These are phyloP conservation scores for Calliopsis andreniformis DNA, from an alignment of 1,140 invertebrate species.

Conservation along the genomic window DNA sequence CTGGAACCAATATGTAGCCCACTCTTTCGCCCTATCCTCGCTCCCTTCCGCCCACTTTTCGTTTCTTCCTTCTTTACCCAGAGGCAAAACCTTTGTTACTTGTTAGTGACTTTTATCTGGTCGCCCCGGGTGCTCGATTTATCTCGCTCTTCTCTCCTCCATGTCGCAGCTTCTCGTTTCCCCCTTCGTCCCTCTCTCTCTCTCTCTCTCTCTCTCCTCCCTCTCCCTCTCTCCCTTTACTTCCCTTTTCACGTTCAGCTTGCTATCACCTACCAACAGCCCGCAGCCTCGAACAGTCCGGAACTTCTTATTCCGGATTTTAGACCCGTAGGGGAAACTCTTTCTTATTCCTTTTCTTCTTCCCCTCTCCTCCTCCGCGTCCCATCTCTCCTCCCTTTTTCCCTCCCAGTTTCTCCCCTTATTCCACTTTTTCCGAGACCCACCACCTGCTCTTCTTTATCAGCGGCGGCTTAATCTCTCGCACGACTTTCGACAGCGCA, in stretches of 20 bases:
- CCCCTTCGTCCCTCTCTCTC: conserved; percentile 15
- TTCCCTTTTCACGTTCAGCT: conserved; percentile 30
- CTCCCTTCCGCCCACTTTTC: conserved; percentile 12
- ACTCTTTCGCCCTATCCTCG: conserved; percentile 4
- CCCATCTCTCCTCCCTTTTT: conserved; percentile 15
- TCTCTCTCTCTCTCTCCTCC: conserved; percentile 5
- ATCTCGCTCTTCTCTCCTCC: conserved; percentile 52
- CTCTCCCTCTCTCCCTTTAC: conserved; percentile 22
- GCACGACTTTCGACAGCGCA: conserved; percentile 52
- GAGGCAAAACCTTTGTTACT: conserved; percentile 70
- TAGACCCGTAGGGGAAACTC: conserved; percentile 59
- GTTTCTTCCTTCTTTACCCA: conserved; percentile 39
- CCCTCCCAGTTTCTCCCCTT: conserved; percentile 13
- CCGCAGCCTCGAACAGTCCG: conserved; percentile 65
- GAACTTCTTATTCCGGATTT: conserved; percentile 72
- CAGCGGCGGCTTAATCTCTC: conserved; percentile 64
- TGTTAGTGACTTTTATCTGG: conserved; percentile 73
- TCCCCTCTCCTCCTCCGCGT: neutral
- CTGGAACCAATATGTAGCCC: conserved; percentile 67
- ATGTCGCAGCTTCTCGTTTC: neutral
- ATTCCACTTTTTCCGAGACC: conserved; percentile 11
- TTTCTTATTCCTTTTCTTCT: conserved; percentile 45
- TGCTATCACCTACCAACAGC: conserved; percentile 64
- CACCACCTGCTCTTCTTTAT: conserved; percentile 55
- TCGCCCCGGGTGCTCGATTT: conserved; percentile 68